A percentile compares a stretch with the other conserved stretches of the same genome.
Conservation (phyloP, 2,113 vertebrate genomes). For the Dipodomys stephensi region DNA sequence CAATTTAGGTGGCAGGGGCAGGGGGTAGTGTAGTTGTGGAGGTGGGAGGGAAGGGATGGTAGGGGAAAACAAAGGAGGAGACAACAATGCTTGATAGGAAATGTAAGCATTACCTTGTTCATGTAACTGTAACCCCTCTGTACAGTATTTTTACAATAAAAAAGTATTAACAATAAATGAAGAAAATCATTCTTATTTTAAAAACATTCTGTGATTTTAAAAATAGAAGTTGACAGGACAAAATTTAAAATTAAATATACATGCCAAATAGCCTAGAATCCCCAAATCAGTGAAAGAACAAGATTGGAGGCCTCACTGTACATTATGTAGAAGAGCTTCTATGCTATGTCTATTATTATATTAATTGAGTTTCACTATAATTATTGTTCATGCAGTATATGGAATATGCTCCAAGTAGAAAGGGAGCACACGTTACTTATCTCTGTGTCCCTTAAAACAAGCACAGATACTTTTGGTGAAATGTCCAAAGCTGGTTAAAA, state of each 20-base stretch:
- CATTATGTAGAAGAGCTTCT: not conserved
- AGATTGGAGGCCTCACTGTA: not conserved
- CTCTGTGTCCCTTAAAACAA: conserved; percentile 7
- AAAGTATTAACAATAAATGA: too few species aligned
- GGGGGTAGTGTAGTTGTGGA: too few species aligned
- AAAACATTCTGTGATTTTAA: not conserved
- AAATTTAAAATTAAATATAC: conserved; percentile 1
- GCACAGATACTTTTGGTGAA: not conserved
- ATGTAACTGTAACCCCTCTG: too few species aligned
- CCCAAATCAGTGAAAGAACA: not conserved
- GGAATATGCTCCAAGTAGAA: not conserved
- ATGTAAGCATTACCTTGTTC: too few species aligned
- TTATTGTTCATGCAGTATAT: conserved; percentile 2
- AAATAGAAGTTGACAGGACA: not conserved
- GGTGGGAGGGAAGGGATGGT: too few species aligned
- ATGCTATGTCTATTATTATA: not conserved
- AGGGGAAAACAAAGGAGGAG: too few species aligned
- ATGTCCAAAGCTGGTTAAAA: not conserved
- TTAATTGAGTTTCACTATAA: not conserved
- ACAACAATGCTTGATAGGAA: too few species aligned
- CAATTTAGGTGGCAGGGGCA: too few species aligned
- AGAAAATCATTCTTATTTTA: too few species aligned
- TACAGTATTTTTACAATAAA: too few species aligned
- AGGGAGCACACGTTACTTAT: not conserved
- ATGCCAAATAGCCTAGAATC: not conserved